Evolutionary conservation across 2,113 vertebrate genomes (phyloP).

Genomic region (Tyto alba): DNA sequence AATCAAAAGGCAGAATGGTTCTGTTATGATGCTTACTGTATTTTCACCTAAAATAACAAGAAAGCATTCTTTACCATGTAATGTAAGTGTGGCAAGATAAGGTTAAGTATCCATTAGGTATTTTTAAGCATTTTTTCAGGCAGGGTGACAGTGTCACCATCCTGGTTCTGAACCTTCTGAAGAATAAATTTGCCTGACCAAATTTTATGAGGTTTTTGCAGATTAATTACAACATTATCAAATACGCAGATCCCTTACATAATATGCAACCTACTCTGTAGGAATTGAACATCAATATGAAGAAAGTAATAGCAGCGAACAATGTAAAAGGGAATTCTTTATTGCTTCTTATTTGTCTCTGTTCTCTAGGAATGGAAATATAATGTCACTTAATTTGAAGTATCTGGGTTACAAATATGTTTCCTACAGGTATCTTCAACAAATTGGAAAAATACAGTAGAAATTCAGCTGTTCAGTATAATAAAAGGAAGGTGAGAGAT

Average conservation of each 20-base stretch:
- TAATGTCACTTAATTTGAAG: background rate
- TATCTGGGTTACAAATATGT: background rate
- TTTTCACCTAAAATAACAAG: background rate
- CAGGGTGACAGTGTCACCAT: rapidly evolving
- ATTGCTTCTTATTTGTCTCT: background rate
- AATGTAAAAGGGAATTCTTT: background rate
- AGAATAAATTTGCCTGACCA: background rate
- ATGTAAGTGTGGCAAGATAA: background rate
- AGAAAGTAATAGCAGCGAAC: background rate
- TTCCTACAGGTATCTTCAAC: background rate
- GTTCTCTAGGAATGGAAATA: background rate
- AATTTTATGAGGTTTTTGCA: background rate
- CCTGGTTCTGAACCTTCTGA: background rate
- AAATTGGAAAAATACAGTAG: background rate
- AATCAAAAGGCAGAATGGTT: background rate
- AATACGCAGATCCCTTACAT: background rate
- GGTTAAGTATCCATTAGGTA: background rate
- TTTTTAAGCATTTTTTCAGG: background rate
- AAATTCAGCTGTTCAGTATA: background rate
- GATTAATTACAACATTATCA: background rate
- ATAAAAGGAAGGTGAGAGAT: background rate
- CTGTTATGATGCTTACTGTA: background rate
- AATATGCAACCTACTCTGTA: background rate
- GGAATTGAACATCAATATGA: background rate
- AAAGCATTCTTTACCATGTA: background rate